Conservation (phyloP, 2,797 vertebrate species). For the Atherinosoma microstoma region DNA sequence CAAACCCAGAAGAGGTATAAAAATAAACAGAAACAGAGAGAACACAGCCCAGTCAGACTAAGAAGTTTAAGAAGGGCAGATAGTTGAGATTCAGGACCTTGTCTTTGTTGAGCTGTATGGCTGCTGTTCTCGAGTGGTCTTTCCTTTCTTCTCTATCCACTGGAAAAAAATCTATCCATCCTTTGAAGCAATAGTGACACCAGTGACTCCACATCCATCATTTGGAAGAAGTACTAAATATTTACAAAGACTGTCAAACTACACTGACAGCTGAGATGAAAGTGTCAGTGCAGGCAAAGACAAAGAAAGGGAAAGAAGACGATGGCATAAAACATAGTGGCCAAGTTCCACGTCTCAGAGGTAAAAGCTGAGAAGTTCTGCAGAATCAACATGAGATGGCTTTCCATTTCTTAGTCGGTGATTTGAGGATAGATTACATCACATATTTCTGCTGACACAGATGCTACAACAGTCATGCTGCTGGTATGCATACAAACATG, state of each 20-base stretch:
- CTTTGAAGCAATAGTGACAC: conserved; percentile 52
- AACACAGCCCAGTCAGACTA: not conserved
- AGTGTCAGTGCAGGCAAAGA: conserved; percentile 25
- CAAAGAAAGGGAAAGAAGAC: conserved; percentile 6
- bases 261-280: conserved; percentile 51
- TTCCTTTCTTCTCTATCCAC: conserved; percentile 10
- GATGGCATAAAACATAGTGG: not conserved
- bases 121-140: conserved; percentile 28
- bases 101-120: conserved; percentile 29
- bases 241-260: conserved; percentile 48
- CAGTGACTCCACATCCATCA: conserved; percentile 47
- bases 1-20: not conserved
- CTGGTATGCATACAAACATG: not conserved
- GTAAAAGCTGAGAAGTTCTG: not conserved
- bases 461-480: not conserved
- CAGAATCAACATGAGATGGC: not conserved
- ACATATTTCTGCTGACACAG: not conserved
- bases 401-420: not conserved
- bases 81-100: conserved; percentile 36
- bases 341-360: not conserved
- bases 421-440: not conserved
- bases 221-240: conserved; percentile 46
- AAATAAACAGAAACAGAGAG: not conserved
- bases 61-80: not conserved
- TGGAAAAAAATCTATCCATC: conserved; percentile 32